Conservation (phyloP, 1,140 invertebrate species). For the Dreissena polymorpha region DNA sequence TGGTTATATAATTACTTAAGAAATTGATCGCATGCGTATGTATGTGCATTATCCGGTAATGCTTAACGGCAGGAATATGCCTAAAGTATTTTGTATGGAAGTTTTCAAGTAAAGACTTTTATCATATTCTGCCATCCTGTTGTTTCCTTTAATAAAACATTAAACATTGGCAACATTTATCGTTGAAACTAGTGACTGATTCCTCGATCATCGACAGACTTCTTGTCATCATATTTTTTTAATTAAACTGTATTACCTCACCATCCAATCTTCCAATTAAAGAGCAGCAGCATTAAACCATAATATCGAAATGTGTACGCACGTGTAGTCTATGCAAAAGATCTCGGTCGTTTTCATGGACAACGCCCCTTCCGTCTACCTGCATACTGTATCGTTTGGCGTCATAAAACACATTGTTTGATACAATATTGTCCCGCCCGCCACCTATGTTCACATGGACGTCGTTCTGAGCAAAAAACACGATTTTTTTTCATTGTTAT, state of each 20-base stretch:
- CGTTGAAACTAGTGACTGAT: too few species aligned
- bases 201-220: too few species aligned
- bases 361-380: slow-evolving; percentile 59
- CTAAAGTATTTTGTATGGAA: too few species aligned
- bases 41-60: neutral
- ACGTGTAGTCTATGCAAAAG: neutral
- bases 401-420: slow-evolving; percentile 65
- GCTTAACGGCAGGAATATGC: neutral
- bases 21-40: neutral
- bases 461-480: too few species aligned
- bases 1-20: neutral
- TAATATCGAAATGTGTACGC: neutral
- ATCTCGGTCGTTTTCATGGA: neutral
- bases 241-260: too few species aligned
- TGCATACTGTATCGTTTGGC: slow-evolving; percentile 54
- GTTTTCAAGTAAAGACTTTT: too few species aligned
- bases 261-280: neutral
- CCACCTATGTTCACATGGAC: too few species aligned
- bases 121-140: too few species aligned
- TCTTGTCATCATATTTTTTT: too few species aligned
- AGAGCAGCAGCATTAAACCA: neutral
- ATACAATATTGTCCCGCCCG: slow-evolving; percentile 64
- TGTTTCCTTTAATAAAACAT: too few species aligned
- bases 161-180: too few species aligned
- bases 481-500: too few species aligned